Evolutionary conservation across 1,140 invertebrate species (phyloP).

Genomic region (Drosophila pseudoananassae): DNA sequence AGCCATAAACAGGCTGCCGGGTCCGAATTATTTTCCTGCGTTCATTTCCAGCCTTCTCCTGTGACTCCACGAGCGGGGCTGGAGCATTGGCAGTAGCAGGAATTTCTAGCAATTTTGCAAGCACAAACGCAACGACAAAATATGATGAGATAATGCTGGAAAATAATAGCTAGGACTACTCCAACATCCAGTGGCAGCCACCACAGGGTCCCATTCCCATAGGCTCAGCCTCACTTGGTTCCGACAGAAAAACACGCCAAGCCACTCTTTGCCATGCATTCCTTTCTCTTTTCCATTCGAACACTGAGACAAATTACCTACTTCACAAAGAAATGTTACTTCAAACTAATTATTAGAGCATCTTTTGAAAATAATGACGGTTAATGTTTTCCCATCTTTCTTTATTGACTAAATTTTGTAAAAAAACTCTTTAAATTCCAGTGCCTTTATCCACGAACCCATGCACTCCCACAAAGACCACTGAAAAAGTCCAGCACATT

Average conservation of each 20-base stretch:
- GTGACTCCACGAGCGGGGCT: constrained; percentile 20
- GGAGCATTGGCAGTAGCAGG: constrained; percentile 6
- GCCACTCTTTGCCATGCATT: constrained; percentile 15
- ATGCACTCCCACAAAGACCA: constrained; percentile 28
- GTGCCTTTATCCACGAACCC: constrained; percentile 10
- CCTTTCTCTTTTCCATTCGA: neutral
- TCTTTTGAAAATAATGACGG: no score
- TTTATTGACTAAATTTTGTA: neutral
- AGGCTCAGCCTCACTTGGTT: constrained; percentile 33
- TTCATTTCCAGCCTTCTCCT: constrained; percentile 53
- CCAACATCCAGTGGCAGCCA: constrained; percentile 26
- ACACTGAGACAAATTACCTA: constrained; percentile 10
- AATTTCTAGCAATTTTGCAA: constrained; percentile 27
- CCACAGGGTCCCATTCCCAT: constrained; percentile 25
- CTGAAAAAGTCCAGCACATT: constrained; percentile 53
- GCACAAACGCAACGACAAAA: constrained; percentile 42
- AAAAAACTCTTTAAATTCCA: neutral
- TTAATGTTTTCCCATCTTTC: neutral
- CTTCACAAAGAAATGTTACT: no score
- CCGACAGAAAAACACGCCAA: constrained; percentile 26
- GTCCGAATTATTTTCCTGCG: constrained; percentile 17
- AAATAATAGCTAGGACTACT: constrained; percentile 61
- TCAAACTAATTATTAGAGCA: no score
- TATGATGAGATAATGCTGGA: constrained; percentile 69
- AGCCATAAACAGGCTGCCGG: constrained; percentile 32